phyloP scores from a whole-genome alignment of 2,888 invertebrate genomes.

The Hirudinaria manillensis region DNA sequence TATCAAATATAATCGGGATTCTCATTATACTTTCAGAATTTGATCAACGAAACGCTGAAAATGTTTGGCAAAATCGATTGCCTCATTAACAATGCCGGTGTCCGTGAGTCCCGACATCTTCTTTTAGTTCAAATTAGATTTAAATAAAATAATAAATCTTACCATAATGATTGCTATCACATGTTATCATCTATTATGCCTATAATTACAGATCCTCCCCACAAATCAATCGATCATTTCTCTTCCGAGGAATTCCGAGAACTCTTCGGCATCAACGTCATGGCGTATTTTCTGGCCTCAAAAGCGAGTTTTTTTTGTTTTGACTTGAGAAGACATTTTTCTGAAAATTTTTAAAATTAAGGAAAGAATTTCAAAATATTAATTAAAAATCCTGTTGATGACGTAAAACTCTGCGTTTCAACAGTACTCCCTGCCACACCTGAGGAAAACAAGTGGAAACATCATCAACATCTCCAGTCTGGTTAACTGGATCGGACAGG shows the following conservation, averaged over 20 bases:
- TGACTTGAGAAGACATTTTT: background rate
- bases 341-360: background rate
- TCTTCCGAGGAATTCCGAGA: slow-evolving; percentile 46
- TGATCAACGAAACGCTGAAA: slow-evolving; percentile 46
- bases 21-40: slow-evolving; percentile 43
- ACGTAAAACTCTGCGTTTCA: background rate
- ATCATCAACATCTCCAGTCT: slow-evolving; percentile 52
- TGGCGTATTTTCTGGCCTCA: slow-evolving; percentile 47
- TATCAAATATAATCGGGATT: too few relatives aligned
- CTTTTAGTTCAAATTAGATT: too few relatives aligned
- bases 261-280: slow-evolving; percentile 47
- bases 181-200: background rate
- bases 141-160: too few relatives aligned
- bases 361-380: too few relatives aligned
- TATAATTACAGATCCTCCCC: slow-evolving; percentile 46
- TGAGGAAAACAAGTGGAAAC: slow-evolving; percentile 49
- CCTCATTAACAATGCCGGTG: slow-evolving; percentile 52
- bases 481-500: slow-evolving; percentile 49
- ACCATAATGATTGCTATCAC: too few relatives aligned
- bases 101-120: slow-evolving; percentile 45
- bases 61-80: slow-evolving; percentile 50
- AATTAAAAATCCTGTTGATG: too few relatives aligned
- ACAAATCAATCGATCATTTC: slow-evolving; percentile 47
- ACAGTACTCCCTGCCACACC: slow-evolving; percentile 49
- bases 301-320: slow-evolving; percentile 43